These are phyloP conservation scores for Struthidea cinerea DNA, from an alignment of 2,113 vertebrate species.

Conservation along the genomic window DNA sequence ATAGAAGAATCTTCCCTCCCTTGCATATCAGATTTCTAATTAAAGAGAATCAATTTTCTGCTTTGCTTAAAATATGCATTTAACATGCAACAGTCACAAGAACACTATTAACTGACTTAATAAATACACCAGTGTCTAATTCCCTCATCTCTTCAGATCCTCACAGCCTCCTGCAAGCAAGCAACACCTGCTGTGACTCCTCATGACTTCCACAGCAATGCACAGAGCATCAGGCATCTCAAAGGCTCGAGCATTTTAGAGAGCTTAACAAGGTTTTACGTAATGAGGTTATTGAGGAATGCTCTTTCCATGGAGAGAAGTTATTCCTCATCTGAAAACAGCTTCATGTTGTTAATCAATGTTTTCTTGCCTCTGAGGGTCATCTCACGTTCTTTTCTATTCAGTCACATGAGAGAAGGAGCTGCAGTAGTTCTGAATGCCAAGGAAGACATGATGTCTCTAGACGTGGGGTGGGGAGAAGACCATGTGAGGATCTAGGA, in stretches of 20 bases:
- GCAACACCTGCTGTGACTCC: neutral
- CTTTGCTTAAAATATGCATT: neutral
- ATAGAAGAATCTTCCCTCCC: neutral
- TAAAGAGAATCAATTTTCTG: conserved; percentile 3
- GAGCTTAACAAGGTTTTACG: conserved; percentile 24
- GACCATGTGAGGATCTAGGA: neutral
- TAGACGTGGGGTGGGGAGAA: neutral
- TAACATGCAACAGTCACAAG: neutral
- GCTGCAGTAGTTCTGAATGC: neutral
- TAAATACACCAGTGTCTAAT: neutral
- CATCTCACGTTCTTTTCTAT: neutral
- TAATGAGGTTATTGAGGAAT: neutral
- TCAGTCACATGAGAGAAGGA: neutral
- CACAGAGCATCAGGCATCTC: neutral
- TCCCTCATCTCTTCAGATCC: neutral
- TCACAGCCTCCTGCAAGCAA: neutral
- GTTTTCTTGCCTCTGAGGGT: neutral
- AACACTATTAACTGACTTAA: conserved; percentile 8
- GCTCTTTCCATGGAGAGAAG: conserved; percentile 29
- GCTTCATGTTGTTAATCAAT: neutral
- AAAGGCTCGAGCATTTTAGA: neutral
- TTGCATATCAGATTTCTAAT: conserved; percentile 9
- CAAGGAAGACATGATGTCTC: neutral
- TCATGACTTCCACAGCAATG: neutral
- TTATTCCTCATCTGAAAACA: neutral